Percentiles rank a stretch among this genome's conserved stretches.
Conservation (phyloP, 2,113 vertebrate species). For the Canis aureus region DNA sequence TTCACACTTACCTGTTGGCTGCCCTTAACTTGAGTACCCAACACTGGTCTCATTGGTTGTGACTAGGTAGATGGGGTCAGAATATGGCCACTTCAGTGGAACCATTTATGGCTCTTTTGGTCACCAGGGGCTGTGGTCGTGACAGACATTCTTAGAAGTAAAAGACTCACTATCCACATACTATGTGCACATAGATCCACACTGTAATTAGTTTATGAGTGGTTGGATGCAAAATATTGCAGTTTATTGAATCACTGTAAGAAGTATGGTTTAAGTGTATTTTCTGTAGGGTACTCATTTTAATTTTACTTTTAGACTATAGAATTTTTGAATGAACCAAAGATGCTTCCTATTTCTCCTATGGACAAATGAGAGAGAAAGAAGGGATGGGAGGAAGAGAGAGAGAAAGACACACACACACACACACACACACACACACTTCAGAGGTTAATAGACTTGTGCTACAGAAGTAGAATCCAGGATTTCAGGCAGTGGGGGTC, state of each 20-base stretch:
- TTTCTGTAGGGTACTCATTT: constrained; percentile 1
- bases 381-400: background rate
- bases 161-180: background rate
- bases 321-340: background rate
- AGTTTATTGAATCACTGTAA: constrained; percentile 57
- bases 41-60: background rate
- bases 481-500: background rate
- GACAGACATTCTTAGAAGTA: background rate
- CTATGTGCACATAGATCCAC: background rate
- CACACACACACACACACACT: too few species aligned
- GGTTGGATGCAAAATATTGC: background rate
- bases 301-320: constrained; percentile 35
- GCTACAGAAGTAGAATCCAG: background rate
- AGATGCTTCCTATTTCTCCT: constrained; percentile 1
- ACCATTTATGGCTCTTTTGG: background rate
- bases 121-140: background rate
- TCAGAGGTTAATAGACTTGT: background rate
- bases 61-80: background rate
- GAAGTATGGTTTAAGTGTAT: background rate
- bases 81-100: background rate
- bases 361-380: background rate
- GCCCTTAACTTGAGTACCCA: background rate
- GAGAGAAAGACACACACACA: background rate
- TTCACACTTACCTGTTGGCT: background rate
- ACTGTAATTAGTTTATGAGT: background rate